phyloP scores from a whole-genome alignment of 2,888 invertebrate species.

The Drosophila multiciliata region DNA sequence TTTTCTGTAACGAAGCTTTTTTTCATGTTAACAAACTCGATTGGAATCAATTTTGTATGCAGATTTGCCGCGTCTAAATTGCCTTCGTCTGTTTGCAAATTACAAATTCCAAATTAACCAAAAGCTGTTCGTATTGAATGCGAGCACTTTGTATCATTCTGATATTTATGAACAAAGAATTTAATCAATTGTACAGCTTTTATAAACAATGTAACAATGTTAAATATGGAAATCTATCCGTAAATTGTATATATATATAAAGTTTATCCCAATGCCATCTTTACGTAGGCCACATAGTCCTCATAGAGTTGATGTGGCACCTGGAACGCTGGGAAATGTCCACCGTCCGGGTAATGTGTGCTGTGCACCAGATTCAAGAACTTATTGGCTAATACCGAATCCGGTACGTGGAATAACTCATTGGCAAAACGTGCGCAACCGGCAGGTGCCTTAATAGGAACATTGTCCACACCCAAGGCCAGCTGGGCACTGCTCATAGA shows the following conservation, averaged over 20 bases:
- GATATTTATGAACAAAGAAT: constrained; percentile 5
- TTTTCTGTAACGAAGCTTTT: constrained; percentile 5
- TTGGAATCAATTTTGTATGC: constrained; percentile 21
- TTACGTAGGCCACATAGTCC: constrained; percentile 88
- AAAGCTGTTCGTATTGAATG: too few species aligned
- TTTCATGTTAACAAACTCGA: constrained; percentile 23
- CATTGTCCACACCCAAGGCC: constrained; percentile 82
- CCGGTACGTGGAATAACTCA: constrained; percentile 88
- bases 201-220: constrained; percentile 13
- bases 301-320: constrained; percentile 89
- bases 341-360: constrained; percentile 89
- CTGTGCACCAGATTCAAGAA: constrained; percentile 89
- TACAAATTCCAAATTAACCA: too few species aligned
- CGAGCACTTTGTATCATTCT: neutral
- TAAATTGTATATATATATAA: neutral
- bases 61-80: constrained; percentile 37
- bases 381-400: constrained; percentile 87
- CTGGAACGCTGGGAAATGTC: constrained; percentile 95
- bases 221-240: neutral
- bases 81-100: constrained; percentile 2
- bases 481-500: constrained; percentile 76
- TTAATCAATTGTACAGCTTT: neutral
- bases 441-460: constrained; percentile 88
- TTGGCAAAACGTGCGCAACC: constrained; percentile 90
- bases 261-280: constrained; percentile 71